These are phyloP conservation scores for Phania funesta DNA, from an alignment of 2,888 invertebrate species.

Conservation along the genomic window DNA sequence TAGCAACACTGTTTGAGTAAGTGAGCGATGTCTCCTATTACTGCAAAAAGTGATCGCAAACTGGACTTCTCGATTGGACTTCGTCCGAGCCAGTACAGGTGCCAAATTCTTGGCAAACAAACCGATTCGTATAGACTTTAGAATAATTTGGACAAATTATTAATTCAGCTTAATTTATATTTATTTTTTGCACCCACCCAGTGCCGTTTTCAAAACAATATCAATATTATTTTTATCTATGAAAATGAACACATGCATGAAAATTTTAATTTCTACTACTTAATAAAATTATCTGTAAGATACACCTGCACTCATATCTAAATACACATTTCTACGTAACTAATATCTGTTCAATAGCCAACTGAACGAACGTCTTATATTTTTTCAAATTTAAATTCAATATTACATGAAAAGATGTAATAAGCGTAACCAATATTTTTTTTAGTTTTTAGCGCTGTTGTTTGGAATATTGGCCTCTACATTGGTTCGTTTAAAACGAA, in stretches of 20 bases:
- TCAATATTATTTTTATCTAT: not conserved
- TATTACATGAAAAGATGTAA: slow-evolving; percentile 55
- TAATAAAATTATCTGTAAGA: slow-evolving; percentile 7
- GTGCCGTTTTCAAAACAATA: slow-evolving; percentile 11
- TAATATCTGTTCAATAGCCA: slow-evolving; percentile 14
- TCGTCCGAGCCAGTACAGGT: too few species aligned
- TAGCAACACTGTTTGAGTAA: too few species aligned
- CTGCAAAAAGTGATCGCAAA: too few species aligned
- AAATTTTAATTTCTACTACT: not conserved
- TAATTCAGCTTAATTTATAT: slow-evolving; percentile 18
- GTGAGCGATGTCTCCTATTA: too few species aligned
- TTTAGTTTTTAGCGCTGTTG: slow-evolving; percentile 9
- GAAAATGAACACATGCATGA: not conserved
- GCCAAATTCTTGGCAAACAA: too few species aligned
- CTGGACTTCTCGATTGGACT: too few species aligned
- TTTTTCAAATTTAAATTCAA: slow-evolving; percentile 16
- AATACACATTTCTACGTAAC: not conserved
- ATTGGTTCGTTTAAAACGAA: not conserved
- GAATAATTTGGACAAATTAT: slow-evolving; percentile 11
- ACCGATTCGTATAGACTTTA: not conserved
- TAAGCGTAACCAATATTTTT: slow-evolving; percentile 40
- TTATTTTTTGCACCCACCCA: slow-evolving; percentile 22
- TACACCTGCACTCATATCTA: not conserved
- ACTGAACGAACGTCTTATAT: not conserved
- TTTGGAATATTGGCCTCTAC: slow-evolving; percentile 39